phyloP scores from a whole-genome alignment of 2,113 vertebrate genomes.

The Oreocharis arfaki region DNA sequence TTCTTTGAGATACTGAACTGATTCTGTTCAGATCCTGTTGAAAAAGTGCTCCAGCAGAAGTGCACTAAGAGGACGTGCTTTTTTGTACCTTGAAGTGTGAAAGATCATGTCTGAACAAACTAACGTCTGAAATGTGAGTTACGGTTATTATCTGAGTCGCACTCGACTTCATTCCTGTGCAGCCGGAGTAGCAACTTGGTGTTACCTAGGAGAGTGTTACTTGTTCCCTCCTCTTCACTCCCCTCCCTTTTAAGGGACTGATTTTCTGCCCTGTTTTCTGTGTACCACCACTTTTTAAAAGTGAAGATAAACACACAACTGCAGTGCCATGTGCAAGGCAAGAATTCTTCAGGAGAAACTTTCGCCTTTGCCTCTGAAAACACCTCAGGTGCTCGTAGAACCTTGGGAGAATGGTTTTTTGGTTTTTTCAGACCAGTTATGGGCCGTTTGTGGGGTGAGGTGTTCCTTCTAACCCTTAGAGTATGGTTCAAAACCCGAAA shows the following conservation, averaged over 20 bases:
- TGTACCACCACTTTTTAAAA: background rate
- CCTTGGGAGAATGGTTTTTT: background rate
- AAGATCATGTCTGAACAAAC: conserved; percentile 5
- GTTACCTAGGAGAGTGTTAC: conserved; percentile 4
- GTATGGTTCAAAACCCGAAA: background rate
- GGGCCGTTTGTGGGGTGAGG: background rate
- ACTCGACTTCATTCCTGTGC: background rate
- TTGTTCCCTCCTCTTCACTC: background rate
- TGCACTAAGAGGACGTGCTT: background rate
- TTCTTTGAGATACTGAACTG: background rate
- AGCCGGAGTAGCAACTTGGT: background rate
- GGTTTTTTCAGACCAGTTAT: background rate
- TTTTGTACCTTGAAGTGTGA: background rate
- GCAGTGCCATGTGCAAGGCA: background rate
- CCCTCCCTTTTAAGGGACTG: background rate
- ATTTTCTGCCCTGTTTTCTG: background rate
- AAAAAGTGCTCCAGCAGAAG: background rate
- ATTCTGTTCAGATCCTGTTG: background rate
- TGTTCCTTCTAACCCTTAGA: background rate
- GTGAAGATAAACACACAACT: background rate
- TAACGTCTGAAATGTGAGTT: background rate
- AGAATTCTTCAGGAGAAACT: background rate
- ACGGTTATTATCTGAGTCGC: background rate
- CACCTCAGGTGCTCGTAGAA: background rate
- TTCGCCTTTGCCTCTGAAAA: background rate